Base-by-base conservation (phyloP, 2,113 vertebrate species). In the Pristiophorus japonicus region DNA sequence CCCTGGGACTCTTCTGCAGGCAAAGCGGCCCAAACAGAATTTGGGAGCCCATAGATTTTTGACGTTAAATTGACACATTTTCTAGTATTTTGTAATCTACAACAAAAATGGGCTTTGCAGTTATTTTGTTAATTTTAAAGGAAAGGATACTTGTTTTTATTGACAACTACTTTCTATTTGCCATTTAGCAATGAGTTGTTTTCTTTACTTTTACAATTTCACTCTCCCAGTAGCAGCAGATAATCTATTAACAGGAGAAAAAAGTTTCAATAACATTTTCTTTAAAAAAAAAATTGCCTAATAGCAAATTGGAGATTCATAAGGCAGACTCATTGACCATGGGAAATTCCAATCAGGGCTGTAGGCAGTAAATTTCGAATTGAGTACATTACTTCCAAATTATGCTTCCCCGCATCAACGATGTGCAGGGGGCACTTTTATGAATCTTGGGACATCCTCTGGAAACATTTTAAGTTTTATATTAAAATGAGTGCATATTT, bases 341-440 rank as follows among this genome's bases (percentile, higher is more conserved):
- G 51, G 87, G 87, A 59, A 90, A 59, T 59, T 90, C 51, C 51
- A 59, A 24, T 90, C 27, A 59, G 51, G 8, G 24, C 85, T 51
- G 22, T 55, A 88, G 87, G 87, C 87, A n/a, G 30, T 59, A 92
- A 38, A 92, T 63, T 92, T 92, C n/a, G 59, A 92, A 38, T 63
- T 92, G 88, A 92, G 62, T 7, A 92, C 62, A 38, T 92, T n/a
- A 16, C 34, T 63, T 63, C 88, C 88, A 92, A 92, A 92, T 63
- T 18, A n/a, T 27, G 18, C 14, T 63, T 12, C 20, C 88, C 30
- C 59, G 18, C 42, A 63, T 81, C 88, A 63, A 20, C 18, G 34
- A 59, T 63, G 6, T n/a, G 8, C 59, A 92, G 88, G 88, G 62
- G 34, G 6, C 4, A 59, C 59, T 90, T 90, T 90, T 34, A 90